A percentile compares a stretch with the other conserved stretches of the same genome.
Conservation (phyloP, 2,797 vertebrate genomes). For the Distichodus sexfasciatus region DNA sequence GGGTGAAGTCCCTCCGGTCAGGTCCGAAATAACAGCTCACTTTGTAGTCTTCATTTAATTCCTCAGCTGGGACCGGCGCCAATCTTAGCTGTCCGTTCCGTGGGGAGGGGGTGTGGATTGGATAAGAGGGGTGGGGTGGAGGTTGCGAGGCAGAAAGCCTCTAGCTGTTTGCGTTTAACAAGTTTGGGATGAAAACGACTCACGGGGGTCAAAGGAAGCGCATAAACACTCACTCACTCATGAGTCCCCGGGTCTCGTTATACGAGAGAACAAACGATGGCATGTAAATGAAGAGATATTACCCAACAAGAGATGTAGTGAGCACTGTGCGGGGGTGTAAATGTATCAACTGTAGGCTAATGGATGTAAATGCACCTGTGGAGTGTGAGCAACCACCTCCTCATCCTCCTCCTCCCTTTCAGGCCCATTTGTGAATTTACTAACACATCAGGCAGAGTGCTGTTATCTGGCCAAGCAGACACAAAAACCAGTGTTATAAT, state of each 20-base stretch:
- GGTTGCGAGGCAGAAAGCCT: slow-evolving; percentile 13
- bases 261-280: slow-evolving; percentile 27
- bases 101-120: too few relatives aligned
- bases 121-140: slow-evolving; percentile 2
- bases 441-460: slow-evolving; percentile 16
- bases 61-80: slow-evolving; percentile 42
- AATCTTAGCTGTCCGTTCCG: slow-evolving; percentile 36
- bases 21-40: slow-evolving; percentile 43
- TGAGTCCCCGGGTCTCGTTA: slow-evolving; percentile 25
- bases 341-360: slow-evolving; percentile 60
- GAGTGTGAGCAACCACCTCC: slow-evolving; percentile 7
- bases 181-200: slow-evolving; percentile 23
- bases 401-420: slow-evolving; percentile 1
- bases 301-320: slow-evolving; percentile 19
- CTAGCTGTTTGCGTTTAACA: slow-evolving; percentile 24
- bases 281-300: slow-evolving; percentile 31
- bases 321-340: slow-evolving; percentile 44
- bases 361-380: slow-evolving; percentile 37
- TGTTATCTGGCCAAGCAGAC: slow-evolving; percentile 27
- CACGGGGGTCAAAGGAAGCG: slow-evolving; percentile 7
- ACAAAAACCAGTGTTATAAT: slow-evolving; percentile 15
- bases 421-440: slow-evolving; percentile 34
- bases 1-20: slow-evolving; percentile 49
- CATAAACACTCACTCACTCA: slow-evolving; percentile 8
- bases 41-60: slow-evolving; percentile 46